phyloP scores from a whole-genome alignment of 2,113 vertebrate species.

The Laticauda colubrina region DNA sequence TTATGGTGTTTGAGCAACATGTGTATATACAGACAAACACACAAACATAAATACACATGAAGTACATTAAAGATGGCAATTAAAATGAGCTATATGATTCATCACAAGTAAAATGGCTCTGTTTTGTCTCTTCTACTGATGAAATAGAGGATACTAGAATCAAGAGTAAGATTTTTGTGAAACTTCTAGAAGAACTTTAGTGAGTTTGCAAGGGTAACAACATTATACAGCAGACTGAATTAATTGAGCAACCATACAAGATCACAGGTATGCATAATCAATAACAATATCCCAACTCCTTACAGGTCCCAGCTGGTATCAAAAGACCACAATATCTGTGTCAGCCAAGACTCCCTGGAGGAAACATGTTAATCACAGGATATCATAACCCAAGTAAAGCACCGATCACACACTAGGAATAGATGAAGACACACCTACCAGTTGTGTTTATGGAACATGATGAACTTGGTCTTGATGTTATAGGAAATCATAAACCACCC shows the following conservation, averaged over 20 bases:
- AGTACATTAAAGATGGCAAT: neutral
- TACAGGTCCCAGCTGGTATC: neutral
- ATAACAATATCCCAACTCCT: neutral
- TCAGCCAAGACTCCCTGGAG: neutral
- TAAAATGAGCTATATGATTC: neutral
- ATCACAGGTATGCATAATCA: neutral
- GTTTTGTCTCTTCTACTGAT: neutral
- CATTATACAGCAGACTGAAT: neutral
- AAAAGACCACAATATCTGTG: neutral
- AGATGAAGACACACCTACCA: neutral
- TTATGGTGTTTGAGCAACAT: neutral
- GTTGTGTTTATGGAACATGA: neutral
- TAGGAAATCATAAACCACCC: neutral
- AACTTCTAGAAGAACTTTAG: neutral
- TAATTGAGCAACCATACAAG: neutral
- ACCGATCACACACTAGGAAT: neutral
- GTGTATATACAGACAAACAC: neutral
- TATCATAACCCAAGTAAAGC: neutral
- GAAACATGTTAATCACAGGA: neutral
- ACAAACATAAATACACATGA: neutral
- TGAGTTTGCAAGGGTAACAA: neutral
- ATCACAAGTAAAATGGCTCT: neutral
- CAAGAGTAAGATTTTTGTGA: neutral
- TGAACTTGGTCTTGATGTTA: neutral
- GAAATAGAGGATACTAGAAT: neutral